Evolutionary conservation across 1,140 invertebrate genomes (phyloP).

Genomic region (Euglossa dilemma): DNA sequence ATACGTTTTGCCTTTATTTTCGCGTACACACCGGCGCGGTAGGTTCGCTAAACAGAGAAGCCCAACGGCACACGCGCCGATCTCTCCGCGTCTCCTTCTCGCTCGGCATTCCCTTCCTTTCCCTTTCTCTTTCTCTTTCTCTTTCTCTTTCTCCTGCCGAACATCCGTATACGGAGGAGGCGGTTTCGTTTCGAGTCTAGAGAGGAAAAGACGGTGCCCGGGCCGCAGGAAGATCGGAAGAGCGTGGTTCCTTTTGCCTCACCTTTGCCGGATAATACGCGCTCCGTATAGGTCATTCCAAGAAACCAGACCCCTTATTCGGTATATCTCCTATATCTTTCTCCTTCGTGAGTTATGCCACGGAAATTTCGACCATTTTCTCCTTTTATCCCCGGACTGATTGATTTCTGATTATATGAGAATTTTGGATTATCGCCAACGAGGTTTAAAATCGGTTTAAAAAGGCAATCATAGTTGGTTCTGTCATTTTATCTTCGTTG

Average conservation of each 20-base stretch:
- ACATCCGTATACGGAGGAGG: conserved; percentile 60
- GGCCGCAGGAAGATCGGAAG: conserved; percentile 37
- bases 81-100: conserved; percentile 39
- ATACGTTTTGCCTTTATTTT: conserved; percentile 34
- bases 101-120: not conserved
- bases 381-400: no score
- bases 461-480: no score
- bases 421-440: no score
- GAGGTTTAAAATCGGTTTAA: no score
- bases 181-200: conserved; percentile 51
- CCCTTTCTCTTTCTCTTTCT: conserved; percentile 2
- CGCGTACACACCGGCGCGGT: conserved; percentile 38
- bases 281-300: conserved; percentile 60
- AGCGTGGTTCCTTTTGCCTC: conserved; percentile 50
- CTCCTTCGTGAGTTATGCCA: no score
- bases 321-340: no score
- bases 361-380: no score
- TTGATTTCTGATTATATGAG: no score
- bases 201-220: conserved; percentile 1
- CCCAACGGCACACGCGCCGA: conserved; percentile 66
- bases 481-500: no score
- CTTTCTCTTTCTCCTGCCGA: conserved; percentile 41
- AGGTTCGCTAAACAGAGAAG: conserved; percentile 57
- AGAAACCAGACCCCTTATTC: conserved; percentile 43
- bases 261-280: conserved; percentile 40